Conservation (phyloP, 2,888 invertebrate species). For the Crematogaster levior region DNA sequence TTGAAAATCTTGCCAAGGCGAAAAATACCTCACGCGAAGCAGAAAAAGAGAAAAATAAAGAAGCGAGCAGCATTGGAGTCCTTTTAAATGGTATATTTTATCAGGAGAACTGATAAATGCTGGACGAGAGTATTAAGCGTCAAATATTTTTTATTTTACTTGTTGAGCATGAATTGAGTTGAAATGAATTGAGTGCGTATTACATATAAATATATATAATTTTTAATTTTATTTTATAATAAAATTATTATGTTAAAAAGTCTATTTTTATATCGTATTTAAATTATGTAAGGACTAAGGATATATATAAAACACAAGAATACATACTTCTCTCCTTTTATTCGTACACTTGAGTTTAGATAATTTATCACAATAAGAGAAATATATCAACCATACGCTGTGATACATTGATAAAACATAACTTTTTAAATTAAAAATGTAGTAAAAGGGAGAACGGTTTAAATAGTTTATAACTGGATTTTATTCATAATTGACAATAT, state of each 20-base stretch:
- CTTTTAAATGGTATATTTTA: constrained; percentile 22
- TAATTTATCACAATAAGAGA: constrained; percentile 74
- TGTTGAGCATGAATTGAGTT: background rate
- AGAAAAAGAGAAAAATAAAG: background rate
- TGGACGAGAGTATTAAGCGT: background rate
- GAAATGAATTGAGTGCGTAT: background rate
- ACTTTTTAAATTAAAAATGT: constrained; percentile 55
- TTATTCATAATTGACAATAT: constrained; percentile 74
- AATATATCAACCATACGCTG: constrained; percentile 67
- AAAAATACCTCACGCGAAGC: constrained; percentile 18
- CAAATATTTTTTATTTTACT: background rate
- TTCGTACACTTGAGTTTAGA: constrained; percentile 67
- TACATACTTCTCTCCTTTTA: constrained; percentile 61
- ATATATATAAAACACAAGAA: constrained; percentile 21
- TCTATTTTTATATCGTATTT: background rate
- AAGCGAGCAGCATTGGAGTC: background rate
- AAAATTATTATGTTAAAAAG: background rate
- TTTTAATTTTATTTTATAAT: constrained; percentile 4
- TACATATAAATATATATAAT: background rate
- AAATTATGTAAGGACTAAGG: constrained; percentile 12
- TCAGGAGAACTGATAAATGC: background rate
- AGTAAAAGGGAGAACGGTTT: constrained; percentile 44
- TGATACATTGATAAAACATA: constrained; percentile 61
- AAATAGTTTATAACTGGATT: constrained; percentile 63
- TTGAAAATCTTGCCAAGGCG: constrained; percentile 37